Evolutionary conservation across 2,888 invertebrate species (phyloP).

Genomic region (Bruchidius siliquastri): DNA sequence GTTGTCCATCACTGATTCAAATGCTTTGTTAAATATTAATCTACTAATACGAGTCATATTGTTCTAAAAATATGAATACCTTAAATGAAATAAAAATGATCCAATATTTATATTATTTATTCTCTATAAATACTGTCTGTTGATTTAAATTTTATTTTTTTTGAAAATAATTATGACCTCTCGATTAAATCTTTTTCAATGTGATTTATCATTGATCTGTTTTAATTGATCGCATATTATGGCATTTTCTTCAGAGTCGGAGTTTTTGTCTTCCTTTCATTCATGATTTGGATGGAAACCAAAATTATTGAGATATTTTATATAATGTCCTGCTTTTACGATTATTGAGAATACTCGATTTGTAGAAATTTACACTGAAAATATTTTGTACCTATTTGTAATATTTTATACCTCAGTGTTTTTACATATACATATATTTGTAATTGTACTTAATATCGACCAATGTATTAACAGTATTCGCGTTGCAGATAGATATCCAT

Average conservation of each 20-base stretch:
- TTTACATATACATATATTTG: conserved; percentile 32
- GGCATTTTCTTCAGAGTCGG: neutral
- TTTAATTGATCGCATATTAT: too few species aligned
- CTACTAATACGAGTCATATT: too few species aligned
- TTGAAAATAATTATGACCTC: too few species aligned
- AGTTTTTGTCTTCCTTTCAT: neutral
- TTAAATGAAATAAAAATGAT: too few species aligned
- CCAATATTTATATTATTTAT: too few species aligned
- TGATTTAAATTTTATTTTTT: too few species aligned
- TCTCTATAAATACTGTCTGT: too few species aligned
- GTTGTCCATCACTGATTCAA: too few species aligned
- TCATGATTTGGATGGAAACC: neutral
- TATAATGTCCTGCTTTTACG: neutral
- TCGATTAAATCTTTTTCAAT: too few species aligned
- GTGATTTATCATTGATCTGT: too few species aligned
- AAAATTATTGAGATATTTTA: neutral
- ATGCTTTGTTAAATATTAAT: too few species aligned
- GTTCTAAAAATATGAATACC: too few species aligned
- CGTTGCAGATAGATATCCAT: neutral
- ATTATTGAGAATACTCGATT: conserved; percentile 23
- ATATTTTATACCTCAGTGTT: conserved; percentile 44
- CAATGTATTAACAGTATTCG: conserved; percentile 39
- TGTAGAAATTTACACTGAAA: conserved; percentile 23
- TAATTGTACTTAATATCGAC: conserved; percentile 40
- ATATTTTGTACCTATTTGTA: conserved; percentile 39